Evolutionary conservation across 2,113 vertebrate species (phyloP), one percentile per base, ranked within the genome.

Genomic region (Phaethornis superciliosus): DNA sequence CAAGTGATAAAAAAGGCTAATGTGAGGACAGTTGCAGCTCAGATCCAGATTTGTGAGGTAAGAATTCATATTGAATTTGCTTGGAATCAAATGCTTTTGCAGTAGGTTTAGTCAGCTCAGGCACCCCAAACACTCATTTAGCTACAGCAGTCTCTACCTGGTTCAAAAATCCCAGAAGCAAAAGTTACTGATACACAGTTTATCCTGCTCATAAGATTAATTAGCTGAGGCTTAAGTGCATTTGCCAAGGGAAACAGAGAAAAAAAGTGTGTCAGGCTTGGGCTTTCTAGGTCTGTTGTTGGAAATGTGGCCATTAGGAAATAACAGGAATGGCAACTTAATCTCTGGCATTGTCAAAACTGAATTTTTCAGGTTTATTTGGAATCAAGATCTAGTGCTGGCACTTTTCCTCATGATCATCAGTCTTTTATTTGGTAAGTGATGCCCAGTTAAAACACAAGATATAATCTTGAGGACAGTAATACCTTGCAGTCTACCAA

Each of bases 291-390:
- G 13, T 54, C 47, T 94, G 63, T 92, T 94, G 13, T 82, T 91
- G 76, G 37, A 89, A 93, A 85, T 59, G 67, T 74, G 67, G 56
- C 71, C 58, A 40, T 46, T 75, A 68, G 77, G 72, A 93, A 94
- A 91, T 80, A 91, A 91, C 33, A 81, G 35, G 35, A 83, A 75
- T 82, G 67, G 76, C 81, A 82, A 58, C 15, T 90, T 91, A 82
- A 86, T 88, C 83, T 81, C 35, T 37, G 81, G 62, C 52, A 44
- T 65, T 90, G 62, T 85, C 62, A 44, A 90, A 94, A 55, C 23
- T 33, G 59, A 35, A 17, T 7, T 37, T 64, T 81, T 65, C 40
- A 72, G 35, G 63, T 72, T 87, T 86, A 21, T 86, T 86, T 83
- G 78, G 49, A 84, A 80, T 77, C 26, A 78, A 64, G 52, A 42